phyloP scores from a whole-genome alignment of 2,113 vertebrate species.

The Fulmarus glacialis region DNA sequence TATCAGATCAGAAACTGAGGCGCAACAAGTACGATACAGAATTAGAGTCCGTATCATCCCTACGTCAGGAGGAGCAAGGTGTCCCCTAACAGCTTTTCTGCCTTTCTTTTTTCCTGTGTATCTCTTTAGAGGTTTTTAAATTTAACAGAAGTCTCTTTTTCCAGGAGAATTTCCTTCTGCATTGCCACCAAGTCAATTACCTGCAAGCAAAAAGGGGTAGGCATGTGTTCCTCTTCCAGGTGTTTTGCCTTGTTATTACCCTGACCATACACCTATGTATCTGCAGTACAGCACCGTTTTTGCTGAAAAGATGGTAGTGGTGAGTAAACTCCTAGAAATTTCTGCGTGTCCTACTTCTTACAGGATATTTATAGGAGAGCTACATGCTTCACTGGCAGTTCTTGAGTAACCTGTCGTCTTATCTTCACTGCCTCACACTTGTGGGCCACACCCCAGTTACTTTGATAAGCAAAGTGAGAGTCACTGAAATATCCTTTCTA shows the following conservation, averaged over 20 bases:
- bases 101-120: neutral
- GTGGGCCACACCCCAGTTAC: neutral
- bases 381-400: neutral
- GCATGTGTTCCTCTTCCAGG: neutral
- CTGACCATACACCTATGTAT: neutral
- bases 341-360: neutral
- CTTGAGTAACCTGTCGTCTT: neutral
- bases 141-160: neutral
- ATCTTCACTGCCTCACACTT: neutral
- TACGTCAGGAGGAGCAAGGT: neutral
- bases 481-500: neutral
- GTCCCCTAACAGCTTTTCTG: neutral
- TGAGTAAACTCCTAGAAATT: neutral
- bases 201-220: neutral
- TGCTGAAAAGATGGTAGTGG: neutral
- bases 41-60: neutral
- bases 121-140: neutral
- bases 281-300: rapidly evolving
- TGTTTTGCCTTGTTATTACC: neutral
- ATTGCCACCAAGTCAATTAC: neutral
- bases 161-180: neutral
- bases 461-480: neutral
- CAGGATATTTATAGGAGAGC: neutral
- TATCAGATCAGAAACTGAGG: neutral
- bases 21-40: neutral